Conservation (phyloP, 2,888 invertebrate species). For the Leucoma salicis region DNA sequence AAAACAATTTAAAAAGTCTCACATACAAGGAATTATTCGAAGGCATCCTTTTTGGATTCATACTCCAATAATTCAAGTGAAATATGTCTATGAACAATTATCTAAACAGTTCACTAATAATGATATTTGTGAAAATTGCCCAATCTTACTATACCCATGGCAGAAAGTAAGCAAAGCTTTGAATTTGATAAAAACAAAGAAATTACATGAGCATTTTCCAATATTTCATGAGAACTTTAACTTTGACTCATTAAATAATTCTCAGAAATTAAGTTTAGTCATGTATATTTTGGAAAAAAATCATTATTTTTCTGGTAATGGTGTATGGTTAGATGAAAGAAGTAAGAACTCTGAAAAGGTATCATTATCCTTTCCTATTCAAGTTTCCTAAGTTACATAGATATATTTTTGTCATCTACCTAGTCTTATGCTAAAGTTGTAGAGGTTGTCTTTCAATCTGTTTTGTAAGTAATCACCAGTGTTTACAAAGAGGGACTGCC, state of each 20-base stretch:
- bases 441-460: too few species aligned
- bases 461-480: too few species aligned
- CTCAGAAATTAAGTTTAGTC: slow-evolving; percentile 64
- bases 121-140: slow-evolving; percentile 70
- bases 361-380: too few species aligned
- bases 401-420: too few species aligned
- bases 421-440: too few species aligned
- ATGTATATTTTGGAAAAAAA: slow-evolving; percentile 71
- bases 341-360: slow-evolving; percentile 32
- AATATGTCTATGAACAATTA: slow-evolving; percentile 59
- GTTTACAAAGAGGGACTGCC: too few species aligned
- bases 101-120: slow-evolving; percentile 46
- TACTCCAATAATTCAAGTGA: slow-evolving; percentile 65
- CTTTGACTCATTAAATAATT: slow-evolving; percentile 45
- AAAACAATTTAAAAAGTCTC: slow-evolving; percentile 43
- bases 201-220: slow-evolving; percentile 21
- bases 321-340: slow-evolving; percentile 72
- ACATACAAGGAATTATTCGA: slow-evolving; percentile 52
- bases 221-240: slow-evolving; percentile 48
- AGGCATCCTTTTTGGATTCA: slow-evolving; percentile 75
- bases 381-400: too few species aligned
- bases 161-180: slow-evolving; percentile 57
- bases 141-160: slow-evolving; percentile 73
- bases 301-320: slow-evolving; percentile 75
- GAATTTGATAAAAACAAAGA: slow-evolving; percentile 32